Base-by-base conservation (phyloP, 2,888 invertebrate species). In the Chrysodeixis includens region DNA sequence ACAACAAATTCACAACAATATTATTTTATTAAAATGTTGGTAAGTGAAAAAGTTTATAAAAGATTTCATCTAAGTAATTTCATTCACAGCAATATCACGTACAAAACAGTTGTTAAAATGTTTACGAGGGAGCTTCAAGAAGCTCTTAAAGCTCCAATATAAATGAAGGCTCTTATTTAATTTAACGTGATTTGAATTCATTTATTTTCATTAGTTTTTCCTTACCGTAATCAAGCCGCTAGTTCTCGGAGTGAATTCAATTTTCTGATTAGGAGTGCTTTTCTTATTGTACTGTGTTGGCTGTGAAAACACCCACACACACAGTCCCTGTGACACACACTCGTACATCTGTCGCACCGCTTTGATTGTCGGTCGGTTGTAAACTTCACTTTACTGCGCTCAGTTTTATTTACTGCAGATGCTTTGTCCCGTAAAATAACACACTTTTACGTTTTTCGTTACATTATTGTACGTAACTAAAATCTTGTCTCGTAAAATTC, bases 321-420 rank as follows among this genome's bases (percentile, higher is more conserved):
- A 26, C 20, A 49, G 7, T 16, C 22, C 16, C 12, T 20, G 0
- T 26, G 0, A 40, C 26, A 59, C 26, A 26, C 32, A 55, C 16
- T 46, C 10, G 16, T 14, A 57, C 30, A 14, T 16, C 16, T 30
- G 54, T 46, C 46, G 61, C 35, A 22, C 53, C 64, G 65, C 49
- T 10, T 54, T 35, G 67, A 62, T 64, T 54, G 59, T n/a, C 62
- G 59, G 55, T 14, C 56, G 76, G 77, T 55, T 70, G 68, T 78
- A 77, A 78, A 77, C 14, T 66, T 77, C 69, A 49, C 65, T 78
- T 78, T 80, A 77, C 65, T 71, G 71, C 74, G 60, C 55, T 67
- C 65, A 62, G 56, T 66, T 57, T 68, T 70, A 70, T 64, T 75
- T 66, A 78, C 70, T 80, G 68, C 77, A 72, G 77, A 76, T 67